Conservation (phyloP, 2,888 invertebrate species). For the Drosophila rubida region DNA sequence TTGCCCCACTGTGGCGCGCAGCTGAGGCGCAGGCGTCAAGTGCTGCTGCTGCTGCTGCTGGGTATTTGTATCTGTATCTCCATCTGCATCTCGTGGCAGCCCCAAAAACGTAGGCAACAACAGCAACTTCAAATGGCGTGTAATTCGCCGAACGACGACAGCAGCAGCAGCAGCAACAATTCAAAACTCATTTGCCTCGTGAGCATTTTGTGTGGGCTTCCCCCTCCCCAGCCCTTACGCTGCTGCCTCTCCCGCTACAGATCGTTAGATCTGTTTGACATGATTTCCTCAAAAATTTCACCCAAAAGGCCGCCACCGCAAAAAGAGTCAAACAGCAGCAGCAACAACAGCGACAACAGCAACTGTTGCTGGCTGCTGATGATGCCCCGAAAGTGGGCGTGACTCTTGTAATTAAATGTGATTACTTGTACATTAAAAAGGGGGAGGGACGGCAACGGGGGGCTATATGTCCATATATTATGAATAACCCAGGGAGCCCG, state of each 20-base stretch:
- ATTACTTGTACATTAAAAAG: slow-evolving; percentile 64
- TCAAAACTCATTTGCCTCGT: slow-evolving; percentile 59
- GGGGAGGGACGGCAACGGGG: background rate
- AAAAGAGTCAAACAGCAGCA: slow-evolving; percentile 28
- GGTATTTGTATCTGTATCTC: slow-evolving; percentile 10
- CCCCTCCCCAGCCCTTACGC: background rate
- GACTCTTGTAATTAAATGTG: slow-evolving; percentile 65
- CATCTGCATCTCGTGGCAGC: slow-evolving; percentile 16
- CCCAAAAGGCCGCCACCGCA: slow-evolving; percentile 34
- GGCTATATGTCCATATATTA: slow-evolving; percentile 13
- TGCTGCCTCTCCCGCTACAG: background rate
- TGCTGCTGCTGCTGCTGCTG: slow-evolving; percentile 36
- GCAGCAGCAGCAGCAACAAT: slow-evolving; percentile 33
- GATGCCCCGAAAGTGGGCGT: slow-evolving; percentile 52
- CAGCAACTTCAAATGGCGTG: slow-evolving; percentile 37
- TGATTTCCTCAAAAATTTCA: slow-evolving; percentile 63
- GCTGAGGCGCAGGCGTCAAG: slow-evolving; percentile 50
- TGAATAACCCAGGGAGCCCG: slow-evolving; percentile 38
- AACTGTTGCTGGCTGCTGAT: slow-evolving; percentile 10
- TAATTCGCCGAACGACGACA: slow-evolving; percentile 41
- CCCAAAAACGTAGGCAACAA: slow-evolving; percentile 30
- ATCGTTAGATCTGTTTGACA: slow-evolving; percentile 61
- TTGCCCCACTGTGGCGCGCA: slow-evolving; percentile 44
- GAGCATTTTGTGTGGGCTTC: slow-evolving; percentile 44
- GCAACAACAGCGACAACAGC: slow-evolving; percentile 6